Evolutionary conservation across 2,113 vertebrate genomes (phyloP).

Genomic region (Tauraco erythrolophus): DNA sequence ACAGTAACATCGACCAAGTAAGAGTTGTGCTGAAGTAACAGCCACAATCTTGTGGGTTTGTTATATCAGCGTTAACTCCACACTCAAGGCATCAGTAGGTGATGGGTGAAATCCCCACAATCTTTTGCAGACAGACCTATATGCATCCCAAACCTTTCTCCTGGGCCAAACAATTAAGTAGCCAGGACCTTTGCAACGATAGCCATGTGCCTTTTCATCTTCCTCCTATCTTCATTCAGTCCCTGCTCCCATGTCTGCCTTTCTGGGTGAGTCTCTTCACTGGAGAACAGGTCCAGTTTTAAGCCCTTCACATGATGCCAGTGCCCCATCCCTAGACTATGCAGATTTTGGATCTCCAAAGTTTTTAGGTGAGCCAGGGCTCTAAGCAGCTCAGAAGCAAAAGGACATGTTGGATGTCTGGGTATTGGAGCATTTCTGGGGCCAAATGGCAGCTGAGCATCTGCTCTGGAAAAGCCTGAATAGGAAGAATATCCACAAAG

Average conservation of each 20-base stretch:
- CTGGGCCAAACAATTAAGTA: neutral
- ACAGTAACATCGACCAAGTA: neutral
- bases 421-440: neutral
- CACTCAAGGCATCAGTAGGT: neutral
- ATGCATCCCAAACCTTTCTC: neutral
- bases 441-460: neutral
- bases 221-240: neutral
- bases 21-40: neutral
- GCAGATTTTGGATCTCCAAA: neutral
- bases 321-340: neutral
- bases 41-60: neutral
- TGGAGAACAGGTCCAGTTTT: neutral
- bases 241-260: neutral
- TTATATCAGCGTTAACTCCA: neutral
- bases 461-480: neutral
- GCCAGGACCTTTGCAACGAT: neutral
- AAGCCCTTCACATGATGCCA: neutral
- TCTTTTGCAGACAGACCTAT: neutral
- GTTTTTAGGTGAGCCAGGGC: neutral
- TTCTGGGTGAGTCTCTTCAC: fast-evolving
- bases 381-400: neutral
- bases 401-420: fast-evolving
- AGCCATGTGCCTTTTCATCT: neutral
- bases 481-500: neutral
- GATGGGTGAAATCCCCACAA: neutral